Conservation (phyloP, 1,140 invertebrate genomes). For the Anagrus nilaparvatae region DNA sequence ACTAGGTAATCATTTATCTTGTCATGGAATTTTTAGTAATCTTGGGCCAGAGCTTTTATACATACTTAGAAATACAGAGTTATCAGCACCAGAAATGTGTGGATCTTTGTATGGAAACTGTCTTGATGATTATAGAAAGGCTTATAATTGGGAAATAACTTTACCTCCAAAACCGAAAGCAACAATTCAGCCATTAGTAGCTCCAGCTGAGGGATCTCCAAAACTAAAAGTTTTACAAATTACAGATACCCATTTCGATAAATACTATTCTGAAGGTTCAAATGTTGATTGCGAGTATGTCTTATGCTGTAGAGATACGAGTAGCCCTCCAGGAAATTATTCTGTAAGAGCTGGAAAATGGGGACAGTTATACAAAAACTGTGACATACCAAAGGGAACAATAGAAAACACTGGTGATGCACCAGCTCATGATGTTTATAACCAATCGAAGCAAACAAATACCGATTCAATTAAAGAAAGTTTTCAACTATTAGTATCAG, state of each 20-base stretch:
- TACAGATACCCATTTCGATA: constrained; percentile 89
- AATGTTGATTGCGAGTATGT: constrained; percentile 86
- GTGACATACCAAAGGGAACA: constrained; percentile 80
- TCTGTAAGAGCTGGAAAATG: constrained; percentile 75
- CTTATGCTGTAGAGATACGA: constrained; percentile 73
- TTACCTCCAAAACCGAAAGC: constrained; percentile 80
- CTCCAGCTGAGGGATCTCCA: constrained; percentile 61
- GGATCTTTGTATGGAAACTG: no score
- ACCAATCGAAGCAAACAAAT: constrained; percentile 85
- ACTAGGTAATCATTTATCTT: no score
- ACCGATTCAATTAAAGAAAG: constrained; percentile 74
- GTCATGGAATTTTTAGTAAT: no score
- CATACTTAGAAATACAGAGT: no score
- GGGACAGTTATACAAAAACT: constrained; percentile 89
- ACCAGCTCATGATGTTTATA: constrained; percentile 97
- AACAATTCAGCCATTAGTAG: constrained; percentile 45
- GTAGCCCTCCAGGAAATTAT: constrained; percentile 57
- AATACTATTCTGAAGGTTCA: constrained; percentile 78
- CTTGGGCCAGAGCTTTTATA: no score
- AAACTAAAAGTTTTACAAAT: constrained; percentile 87
- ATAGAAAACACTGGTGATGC: constrained; percentile 91
- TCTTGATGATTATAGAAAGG: no score
- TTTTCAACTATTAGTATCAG: constrained; percentile 69
- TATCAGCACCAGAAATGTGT: no score
- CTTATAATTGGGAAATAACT: constrained; percentile 79